A percentile compares a stretch with the other conserved stretches of the same genome.
These are phyloP conservation scores for Notoglanidium macrostoma DNA, from an alignment of 2,797 vertebrate species.

Conservation along the genomic window DNA sequence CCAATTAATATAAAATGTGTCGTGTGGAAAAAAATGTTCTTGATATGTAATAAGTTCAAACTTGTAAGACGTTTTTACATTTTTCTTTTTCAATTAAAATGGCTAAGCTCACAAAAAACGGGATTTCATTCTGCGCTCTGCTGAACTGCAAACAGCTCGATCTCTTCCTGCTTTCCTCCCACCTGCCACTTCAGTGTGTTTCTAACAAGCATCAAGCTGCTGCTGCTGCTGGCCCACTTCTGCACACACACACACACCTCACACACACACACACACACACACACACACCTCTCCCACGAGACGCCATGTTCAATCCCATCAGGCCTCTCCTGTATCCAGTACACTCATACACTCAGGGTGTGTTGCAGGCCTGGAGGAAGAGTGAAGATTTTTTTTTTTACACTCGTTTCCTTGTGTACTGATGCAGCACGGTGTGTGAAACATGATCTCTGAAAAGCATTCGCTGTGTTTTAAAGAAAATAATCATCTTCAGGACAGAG, in stretches of 20 bases:
- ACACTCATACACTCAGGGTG: neutral
- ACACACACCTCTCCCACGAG: neutral
- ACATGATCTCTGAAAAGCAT: neutral
- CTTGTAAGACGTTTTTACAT: neutral
- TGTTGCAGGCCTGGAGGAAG: neutral
- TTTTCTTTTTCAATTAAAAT: neutral
- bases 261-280: constrained; percentile 1
- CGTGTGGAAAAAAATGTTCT: neutral
- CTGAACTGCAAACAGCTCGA: neutral
- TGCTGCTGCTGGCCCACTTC: constrained; percentile 14
- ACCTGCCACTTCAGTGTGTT: constrained; percentile 9
- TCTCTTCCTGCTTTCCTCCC: neutral
- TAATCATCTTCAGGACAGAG: neutral
- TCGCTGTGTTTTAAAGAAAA: neutral
- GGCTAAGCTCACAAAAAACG: neutral
- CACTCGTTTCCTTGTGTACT: neutral
- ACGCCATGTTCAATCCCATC: constrained; percentile 17
- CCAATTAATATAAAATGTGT: neutral
- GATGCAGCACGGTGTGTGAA: neutral
- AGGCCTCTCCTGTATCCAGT: constrained; percentile 11
- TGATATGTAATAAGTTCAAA: neutral
- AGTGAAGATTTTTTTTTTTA: neutral
- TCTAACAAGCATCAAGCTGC: constrained; percentile 1
- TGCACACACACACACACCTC: neutral
- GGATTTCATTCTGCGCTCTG: neutral